Conservation (phyloP, 1,140 invertebrate genomes). For the Brachionus calyciflorus region DNA sequence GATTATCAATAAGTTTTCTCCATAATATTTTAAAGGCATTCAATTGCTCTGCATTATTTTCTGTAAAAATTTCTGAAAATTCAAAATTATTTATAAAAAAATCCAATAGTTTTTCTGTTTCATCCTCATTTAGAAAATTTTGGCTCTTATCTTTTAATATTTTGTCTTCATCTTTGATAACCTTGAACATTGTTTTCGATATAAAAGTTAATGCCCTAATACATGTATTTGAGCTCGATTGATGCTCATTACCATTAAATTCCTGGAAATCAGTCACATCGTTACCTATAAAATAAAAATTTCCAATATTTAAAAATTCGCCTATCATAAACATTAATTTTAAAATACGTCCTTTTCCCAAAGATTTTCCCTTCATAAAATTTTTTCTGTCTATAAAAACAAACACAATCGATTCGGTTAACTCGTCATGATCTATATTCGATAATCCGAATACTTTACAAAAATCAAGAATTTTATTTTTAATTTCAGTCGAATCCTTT, state of each 20-base stretch:
- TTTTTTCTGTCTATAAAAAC: background rate
- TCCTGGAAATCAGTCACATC: background rate
- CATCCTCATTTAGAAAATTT: background rate
- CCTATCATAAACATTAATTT: background rate
- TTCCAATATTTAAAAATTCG: background rate
- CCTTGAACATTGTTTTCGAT: background rate
- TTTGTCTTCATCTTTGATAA: background rate
- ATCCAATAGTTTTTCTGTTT: background rate
- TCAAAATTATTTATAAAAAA: background rate
- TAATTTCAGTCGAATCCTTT: background rate
- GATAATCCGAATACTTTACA: too few relatives aligned
- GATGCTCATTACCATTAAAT: background rate
- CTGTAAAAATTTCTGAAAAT: too few relatives aligned
- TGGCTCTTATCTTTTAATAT: too few relatives aligned
- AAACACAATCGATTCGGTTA: background rate
- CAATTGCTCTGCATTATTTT: background rate
- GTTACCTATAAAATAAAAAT: background rate
- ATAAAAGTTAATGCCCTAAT: background rate
- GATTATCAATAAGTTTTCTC: background rate
- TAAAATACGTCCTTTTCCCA: background rate
- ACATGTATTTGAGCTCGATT: background rate
- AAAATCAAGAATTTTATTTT: background rate
- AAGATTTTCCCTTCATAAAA: background rate
- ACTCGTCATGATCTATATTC: too few relatives aligned
- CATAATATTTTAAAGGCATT: background rate